Percentiles rank a stretch among this genome's conserved stretches.
Evolutionary conservation across 2,888 invertebrate genomes (phyloP).

Genomic region (Diplolepis rosae): DNA sequence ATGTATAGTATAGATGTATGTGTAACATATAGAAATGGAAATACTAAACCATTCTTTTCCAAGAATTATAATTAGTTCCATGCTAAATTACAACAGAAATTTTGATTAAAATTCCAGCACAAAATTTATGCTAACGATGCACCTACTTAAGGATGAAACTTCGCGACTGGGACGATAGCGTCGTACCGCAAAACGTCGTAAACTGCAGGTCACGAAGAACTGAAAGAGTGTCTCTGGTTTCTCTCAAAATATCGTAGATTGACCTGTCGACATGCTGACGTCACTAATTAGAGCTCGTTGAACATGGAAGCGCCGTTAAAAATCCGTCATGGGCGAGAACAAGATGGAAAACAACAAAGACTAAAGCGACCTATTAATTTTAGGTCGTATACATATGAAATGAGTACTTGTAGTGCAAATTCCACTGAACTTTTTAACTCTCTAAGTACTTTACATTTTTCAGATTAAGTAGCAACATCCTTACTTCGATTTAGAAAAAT

Average conservation of each 20-base stretch:
- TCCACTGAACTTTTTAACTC: too few species aligned
- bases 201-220: slow-evolving; percentile 54
- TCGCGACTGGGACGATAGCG: not conserved
- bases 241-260: slow-evolving; percentile 70
- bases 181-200: slow-evolving; percentile 40
- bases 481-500: too few species aligned
- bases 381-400: slow-evolving; percentile 33
- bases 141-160: slow-evolving; percentile 13
- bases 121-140: slow-evolving; percentile 15
- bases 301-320: slow-evolving; percentile 47
- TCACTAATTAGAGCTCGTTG: slow-evolving; percentile 71
- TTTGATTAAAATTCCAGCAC: slow-evolving; percentile 5
- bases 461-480: too few species aligned
- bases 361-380: not conserved
- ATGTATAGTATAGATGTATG: too few species aligned
- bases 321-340: slow-evolving; percentile 35
- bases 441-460: too few species aligned
- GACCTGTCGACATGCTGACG: slow-evolving; percentile 71
- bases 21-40: not conserved
- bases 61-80: not conserved
- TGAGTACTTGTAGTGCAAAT: too few species aligned
- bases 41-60: not conserved
- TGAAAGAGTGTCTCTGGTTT: slow-evolving; percentile 59
- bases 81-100: not conserved
- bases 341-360: slow-evolving; percentile 13